Evolutionary conservation across 2,113 vertebrate genomes (phyloP).

Genomic region (Heterotis niloticus): DNA sequence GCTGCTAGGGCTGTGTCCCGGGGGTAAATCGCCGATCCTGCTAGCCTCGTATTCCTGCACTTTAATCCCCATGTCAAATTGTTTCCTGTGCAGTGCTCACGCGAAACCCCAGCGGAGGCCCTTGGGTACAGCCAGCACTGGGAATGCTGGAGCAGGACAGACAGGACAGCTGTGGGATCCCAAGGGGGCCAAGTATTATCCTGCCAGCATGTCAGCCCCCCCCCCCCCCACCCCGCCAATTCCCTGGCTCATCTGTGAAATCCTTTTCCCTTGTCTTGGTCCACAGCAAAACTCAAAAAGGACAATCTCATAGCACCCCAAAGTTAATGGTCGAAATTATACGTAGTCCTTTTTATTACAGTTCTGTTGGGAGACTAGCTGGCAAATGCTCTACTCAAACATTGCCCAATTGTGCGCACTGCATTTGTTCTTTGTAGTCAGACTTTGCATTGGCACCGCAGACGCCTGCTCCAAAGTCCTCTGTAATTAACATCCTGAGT

Average conservation of each 20-base stretch:
- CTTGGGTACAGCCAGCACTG: slow-evolving; percentile 44
- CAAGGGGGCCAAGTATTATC: slow-evolving; percentile 39
- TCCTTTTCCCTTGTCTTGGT: background rate
- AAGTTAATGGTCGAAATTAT: background rate
- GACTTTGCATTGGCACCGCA: background rate
- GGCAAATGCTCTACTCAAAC: background rate
- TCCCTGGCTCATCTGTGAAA: background rate
- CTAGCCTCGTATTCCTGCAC: slow-evolving; percentile 40
- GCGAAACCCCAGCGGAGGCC: slow-evolving; percentile 51
- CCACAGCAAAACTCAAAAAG: background rate
- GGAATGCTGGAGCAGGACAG: slow-evolving; percentile 55
- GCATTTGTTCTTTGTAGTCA: background rate
- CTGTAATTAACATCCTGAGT: background rate
- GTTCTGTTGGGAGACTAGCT: background rate
- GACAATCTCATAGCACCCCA: background rate
- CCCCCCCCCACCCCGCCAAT: background rate
- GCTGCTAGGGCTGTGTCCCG: background rate
- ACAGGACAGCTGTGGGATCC: slow-evolving; percentile 55
- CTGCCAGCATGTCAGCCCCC: slow-evolving; percentile 30
- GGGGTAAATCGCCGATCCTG: slow-evolving; percentile 25
- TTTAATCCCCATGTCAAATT: slow-evolving; percentile 64
- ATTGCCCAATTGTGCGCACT: background rate
- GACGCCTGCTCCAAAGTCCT: background rate
- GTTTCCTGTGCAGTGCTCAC: slow-evolving; percentile 55
- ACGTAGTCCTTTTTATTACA: too few species aligned